Evolutionary conservation across 2,888 invertebrate genomes (phyloP).

Genomic region (Acanthosepion esculentum): DNA sequence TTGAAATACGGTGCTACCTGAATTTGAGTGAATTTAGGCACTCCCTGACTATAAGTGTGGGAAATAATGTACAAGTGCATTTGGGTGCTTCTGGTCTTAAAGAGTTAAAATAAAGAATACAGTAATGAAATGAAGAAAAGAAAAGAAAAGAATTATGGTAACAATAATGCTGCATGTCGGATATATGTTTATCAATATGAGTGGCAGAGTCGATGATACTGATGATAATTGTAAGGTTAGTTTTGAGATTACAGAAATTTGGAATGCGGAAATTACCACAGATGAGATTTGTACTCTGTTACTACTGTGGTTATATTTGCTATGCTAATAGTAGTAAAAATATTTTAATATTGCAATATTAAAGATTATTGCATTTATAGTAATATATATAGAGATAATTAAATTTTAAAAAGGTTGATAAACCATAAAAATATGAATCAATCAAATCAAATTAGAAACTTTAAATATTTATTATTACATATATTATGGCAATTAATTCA

Average conservation of each 20-base stretch:
- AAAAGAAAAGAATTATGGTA: too few species aligned
- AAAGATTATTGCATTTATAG: not conserved
- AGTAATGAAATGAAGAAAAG: too few species aligned
- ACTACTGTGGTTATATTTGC: not conserved
- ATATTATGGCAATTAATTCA: not conserved
- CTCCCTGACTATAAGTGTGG: too few species aligned
- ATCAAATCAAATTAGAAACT: too few species aligned
- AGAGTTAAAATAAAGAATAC: too few species aligned
- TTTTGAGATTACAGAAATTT: not conserved
- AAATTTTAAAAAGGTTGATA: too few species aligned
- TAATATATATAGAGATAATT: not conserved
- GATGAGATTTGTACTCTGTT: not conserved
- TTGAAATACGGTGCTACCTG: too few species aligned
- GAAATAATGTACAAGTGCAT: too few species aligned
- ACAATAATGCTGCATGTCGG: not conserved
- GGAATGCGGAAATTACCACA: not conserved
- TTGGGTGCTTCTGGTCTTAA: too few species aligned
- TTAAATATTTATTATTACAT: not conserved
- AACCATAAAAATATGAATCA: too few species aligned
- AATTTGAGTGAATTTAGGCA: too few species aligned
- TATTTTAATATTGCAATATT: not conserved
- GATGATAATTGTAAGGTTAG: not conserved
- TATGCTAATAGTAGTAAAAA: not conserved
- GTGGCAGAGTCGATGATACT: not conserved
- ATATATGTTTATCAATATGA: not conserved